These are phyloP conservation scores for Melanophora roralis DNA, from an alignment of 2,888 invertebrate species.

Conservation along the genomic window DNA sequence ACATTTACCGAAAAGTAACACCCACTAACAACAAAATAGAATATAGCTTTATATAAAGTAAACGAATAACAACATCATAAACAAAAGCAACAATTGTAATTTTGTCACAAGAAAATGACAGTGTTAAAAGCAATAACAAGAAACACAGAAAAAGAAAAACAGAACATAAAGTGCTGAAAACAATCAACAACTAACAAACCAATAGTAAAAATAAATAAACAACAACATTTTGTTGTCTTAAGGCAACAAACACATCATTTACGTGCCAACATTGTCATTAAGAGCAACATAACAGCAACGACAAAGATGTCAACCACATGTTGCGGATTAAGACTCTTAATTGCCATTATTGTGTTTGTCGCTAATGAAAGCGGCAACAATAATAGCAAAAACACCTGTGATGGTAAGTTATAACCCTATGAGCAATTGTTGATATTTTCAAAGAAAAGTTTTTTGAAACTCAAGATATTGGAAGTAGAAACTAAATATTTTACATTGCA, in stretches of 20 bases:
- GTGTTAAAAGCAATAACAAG: background rate
- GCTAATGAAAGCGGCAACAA: slow-evolving; percentile 54
- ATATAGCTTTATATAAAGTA: too few relatives aligned
- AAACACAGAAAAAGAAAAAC: slow-evolving; percentile 7
- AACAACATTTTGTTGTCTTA: slow-evolving; percentile 23
- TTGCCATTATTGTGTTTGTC: slow-evolving; percentile 63
- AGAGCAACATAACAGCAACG: slow-evolving; percentile 37
- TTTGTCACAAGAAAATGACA: background rate
- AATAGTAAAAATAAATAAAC: slow-evolving; percentile 14
- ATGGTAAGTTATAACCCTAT: slow-evolving; percentile 63
- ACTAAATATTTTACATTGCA: too few relatives aligned
- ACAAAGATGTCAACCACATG: slow-evolving; percentile 57
- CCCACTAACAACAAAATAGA: slow-evolving; percentile 15
- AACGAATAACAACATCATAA: too few relatives aligned
- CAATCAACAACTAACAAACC: slow-evolving; percentile 11
- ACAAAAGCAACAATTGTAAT: background rate
- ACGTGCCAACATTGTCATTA: slow-evolving; percentile 23
- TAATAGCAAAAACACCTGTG: slow-evolving; percentile 63
- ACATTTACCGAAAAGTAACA: slow-evolving; percentile 26
- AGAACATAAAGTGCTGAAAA: slow-evolving; percentile 25
- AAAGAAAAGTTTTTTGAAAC: too few relatives aligned
- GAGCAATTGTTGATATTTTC: too few relatives aligned
- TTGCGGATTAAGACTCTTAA: slow-evolving; percentile 65
- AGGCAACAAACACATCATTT: slow-evolving; percentile 41
- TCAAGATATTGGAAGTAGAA: too few relatives aligned